These are phyloP conservation scores for Zygaena filipendulae DNA, from an alignment of 2,888 invertebrate genomes.

Conservation along the genomic window DNA sequence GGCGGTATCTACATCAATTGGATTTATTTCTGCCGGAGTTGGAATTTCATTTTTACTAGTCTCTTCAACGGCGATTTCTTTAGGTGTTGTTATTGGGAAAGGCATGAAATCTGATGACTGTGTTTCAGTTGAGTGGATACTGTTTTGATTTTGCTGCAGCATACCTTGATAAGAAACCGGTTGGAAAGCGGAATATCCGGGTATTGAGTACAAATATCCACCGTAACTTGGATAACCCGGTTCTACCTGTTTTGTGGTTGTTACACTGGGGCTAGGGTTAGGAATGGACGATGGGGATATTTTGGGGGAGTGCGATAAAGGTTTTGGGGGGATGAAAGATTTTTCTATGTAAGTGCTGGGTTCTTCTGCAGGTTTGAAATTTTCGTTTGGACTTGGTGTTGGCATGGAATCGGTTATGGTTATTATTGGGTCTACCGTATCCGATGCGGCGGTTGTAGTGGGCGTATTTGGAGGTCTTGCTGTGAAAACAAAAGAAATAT, in stretches of 20 bases:
- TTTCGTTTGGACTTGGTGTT: constrained; percentile 30
- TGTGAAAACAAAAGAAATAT: constrained; percentile 23
- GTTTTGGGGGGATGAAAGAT: constrained; percentile 33
- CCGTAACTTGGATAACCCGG: constrained; percentile 43
- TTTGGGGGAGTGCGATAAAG: constrained; percentile 45
- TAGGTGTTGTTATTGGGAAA: constrained; percentile 18
- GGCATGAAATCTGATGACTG: constrained; percentile 26
- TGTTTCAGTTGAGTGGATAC: constrained; percentile 23
- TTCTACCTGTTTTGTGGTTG: constrained; percentile 41
- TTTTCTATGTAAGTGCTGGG: constrained; percentile 31
- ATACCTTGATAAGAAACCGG: constrained; percentile 39
- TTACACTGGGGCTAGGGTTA: constrained; percentile 53
- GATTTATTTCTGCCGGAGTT: constrained; percentile 15
- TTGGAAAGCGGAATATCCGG: constrained; percentile 59
- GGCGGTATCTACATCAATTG: constrained; percentile 9
- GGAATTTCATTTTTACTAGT: constrained; percentile 15
- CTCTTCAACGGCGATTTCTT: constrained; percentile 21
- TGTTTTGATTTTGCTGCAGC: constrained; percentile 25
- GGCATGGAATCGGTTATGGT: constrained; percentile 21
- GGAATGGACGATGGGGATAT: constrained; percentile 62
- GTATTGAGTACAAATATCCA: constrained; percentile 49
- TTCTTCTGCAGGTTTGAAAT: constrained; percentile 31
- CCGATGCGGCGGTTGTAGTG: too few species aligned
- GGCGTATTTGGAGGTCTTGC: constrained; percentile 18
- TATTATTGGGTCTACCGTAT: too few species aligned